phyloP scores from a whole-genome alignment of 2,797 vertebrate species.

The Tokudaia tokunoshimensis region DNA sequence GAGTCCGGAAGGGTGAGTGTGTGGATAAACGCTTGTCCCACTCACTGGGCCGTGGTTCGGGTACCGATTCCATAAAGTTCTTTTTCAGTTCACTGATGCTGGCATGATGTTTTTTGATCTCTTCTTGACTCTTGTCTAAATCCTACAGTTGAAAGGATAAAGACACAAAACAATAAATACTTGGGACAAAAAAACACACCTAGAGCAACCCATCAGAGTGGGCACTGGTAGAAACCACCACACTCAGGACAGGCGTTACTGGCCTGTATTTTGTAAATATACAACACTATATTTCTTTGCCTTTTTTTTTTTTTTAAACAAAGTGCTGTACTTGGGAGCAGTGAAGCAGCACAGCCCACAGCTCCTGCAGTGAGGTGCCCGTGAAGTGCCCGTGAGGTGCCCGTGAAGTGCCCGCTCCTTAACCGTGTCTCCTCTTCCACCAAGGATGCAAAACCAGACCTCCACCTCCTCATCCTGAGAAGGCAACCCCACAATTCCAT shows the following conservation, averaged over 20 bases:
- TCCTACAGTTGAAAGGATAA: conserved; percentile 90
- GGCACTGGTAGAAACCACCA: conserved; percentile 81
- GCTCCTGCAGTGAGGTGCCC: conserved; percentile 10
- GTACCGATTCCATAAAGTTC: conserved; percentile 98
- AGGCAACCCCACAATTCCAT: conserved; percentile 48
- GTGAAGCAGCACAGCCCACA: conserved; percentile 58
- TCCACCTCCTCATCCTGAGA: conserved; percentile 70
- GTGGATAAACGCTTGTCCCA: conserved; percentile 98
- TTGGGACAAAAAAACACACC: background rate
- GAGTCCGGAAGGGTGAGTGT: conserved; percentile 96
- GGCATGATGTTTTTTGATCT: conserved; percentile 97
- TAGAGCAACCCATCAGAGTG: background rate
- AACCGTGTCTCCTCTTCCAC: conserved; percentile 44
- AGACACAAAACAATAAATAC: conserved; percentile 67
- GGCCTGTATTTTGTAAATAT: conserved; percentile 68
- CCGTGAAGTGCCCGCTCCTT: conserved; percentile 37
- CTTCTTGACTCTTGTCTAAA: conserved; percentile 96
- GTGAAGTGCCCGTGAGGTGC: background rate
- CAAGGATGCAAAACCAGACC: conserved; percentile 36
- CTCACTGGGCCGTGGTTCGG: conserved; percentile 95
- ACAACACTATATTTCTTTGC: conserved; percentile 66
- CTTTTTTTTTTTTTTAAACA: background rate
- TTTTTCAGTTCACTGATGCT: conserved; percentile 99
- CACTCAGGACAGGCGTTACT: conserved; percentile 72
- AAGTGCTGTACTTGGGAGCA: conserved; percentile 75